Conservation (phyloP, 2,113 vertebrate genomes). For the Paradoxurus hermaphroditus region DNA sequence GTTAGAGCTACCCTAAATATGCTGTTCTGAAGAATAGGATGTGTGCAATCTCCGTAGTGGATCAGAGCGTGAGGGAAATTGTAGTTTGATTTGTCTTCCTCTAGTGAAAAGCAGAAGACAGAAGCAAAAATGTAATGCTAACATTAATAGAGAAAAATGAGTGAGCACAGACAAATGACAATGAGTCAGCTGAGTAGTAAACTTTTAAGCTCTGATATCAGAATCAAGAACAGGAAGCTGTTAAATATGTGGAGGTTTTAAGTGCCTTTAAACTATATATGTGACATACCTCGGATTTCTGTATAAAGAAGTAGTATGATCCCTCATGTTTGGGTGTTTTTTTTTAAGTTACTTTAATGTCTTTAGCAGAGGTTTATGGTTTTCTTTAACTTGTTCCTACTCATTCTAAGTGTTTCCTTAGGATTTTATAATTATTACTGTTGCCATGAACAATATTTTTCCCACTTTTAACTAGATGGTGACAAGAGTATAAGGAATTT, state of each 20-base stretch:
- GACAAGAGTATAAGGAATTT: slow-evolving; percentile 11
- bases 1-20: background rate
- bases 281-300: slow-evolving; percentile 33
- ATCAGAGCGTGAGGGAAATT: background rate
- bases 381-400: background rate
- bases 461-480: background rate
- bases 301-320: background rate
- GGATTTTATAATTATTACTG: background rate
- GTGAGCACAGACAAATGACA: background rate
- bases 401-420: background rate
- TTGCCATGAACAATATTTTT: background rate
- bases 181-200: background rate
- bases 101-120: background rate
- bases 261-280: background rate
- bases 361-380: slow-evolving; percentile 3
- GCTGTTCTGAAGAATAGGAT: background rate
- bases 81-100: background rate
- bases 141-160: background rate
- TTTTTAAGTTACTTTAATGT: slow-evolving; percentile 6
- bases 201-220: background rate
- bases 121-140: background rate
- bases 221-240: background rate
- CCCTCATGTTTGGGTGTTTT: too few relatives aligned
- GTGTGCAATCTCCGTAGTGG: background rate
- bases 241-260: slow-evolving; percentile 11